Evolutionary conservation across 2,113 vertebrate species (phyloP).

Genomic region (Bubo scandiacus): DNA sequence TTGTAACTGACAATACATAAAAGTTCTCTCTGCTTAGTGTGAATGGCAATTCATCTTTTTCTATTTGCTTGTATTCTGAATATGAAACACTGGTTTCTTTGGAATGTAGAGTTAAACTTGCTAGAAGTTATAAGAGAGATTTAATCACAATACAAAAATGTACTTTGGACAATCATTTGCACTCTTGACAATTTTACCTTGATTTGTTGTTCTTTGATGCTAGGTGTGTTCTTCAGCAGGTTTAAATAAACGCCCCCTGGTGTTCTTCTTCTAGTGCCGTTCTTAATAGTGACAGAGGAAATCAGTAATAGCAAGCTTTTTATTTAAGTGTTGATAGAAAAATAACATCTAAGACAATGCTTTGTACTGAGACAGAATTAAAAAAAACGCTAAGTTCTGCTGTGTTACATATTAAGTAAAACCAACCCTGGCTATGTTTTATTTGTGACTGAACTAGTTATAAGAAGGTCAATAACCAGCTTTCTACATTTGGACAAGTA

Average conservation of each 20-base stretch:
- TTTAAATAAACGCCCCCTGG: constrained; percentile 96
- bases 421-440: neutral
- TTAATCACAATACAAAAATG: rapidly evolving
- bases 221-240: constrained; percentile 91
- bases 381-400: neutral
- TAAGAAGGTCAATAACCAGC: neutral
- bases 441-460: neutral
- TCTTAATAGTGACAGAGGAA: constrained; percentile 69
- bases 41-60: neutral
- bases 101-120: neutral
- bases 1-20: neutral
- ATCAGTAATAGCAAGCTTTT: neutral
- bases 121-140: neutral
- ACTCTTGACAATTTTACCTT: constrained; percentile 74
- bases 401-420: neutral
- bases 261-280: constrained; percentile 91
- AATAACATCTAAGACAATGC: neutral
- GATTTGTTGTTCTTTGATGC: constrained; percentile 85
- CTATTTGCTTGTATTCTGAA: neutral
- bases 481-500: neutral
- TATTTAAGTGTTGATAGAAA: neutral
- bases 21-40: neutral
- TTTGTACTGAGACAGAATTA: neutral
- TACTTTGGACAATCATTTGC: neutral
- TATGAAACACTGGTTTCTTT: neutral